Base-by-base conservation (phyloP, 2,888 invertebrate species). In the Adineta ricciae region DNA sequence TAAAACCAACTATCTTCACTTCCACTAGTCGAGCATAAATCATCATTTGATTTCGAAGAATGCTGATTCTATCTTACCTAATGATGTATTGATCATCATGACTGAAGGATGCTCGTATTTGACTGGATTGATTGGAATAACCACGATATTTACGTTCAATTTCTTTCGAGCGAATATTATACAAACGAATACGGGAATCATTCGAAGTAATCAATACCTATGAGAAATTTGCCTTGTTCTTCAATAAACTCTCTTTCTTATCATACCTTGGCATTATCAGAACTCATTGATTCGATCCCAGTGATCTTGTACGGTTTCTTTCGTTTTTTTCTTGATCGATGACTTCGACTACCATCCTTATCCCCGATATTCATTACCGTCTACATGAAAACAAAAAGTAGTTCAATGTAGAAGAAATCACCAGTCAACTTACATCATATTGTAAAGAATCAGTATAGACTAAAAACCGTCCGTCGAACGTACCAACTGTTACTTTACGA, bases 1-100 rank as follows among this genome's bases (percentile, higher is more conserved):
- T 97, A 99, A 88, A 98, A 95, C 90, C 96, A 96, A 89, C 96
- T 95, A 91, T 99, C 97, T 89, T 98, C 97, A 0, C 97, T 97
- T 0, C 98, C 99, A 89, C 96, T 96, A 0, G n/a, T 41, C 11
- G 21, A 24, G 0, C n/a, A n/a, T n/a, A 41, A 38, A 78, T 1
- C 38, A 38, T 38, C 2, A 78, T 24, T 21, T 11, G 16, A 11
- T 16, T 27, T 11, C 27, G 16, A 38, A 73, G 38, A 73, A 38
- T 24, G 24, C 11, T 24, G 38, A 46, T 46, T 46, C 8, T 46
- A 73, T 21, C 11, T 0, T 41, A 78, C 78, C 78, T 78, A 14
- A 97, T 94, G 83, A 99, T 96, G 90, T 96, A 97, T 89, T 96
- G 96, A 0, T 97, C 98, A 89, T 97, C 97, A 88, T 97, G 96